Percentiles rank a stretch among this genome's conserved stretches.
phyloP scores from a whole-genome alignment of 1,140 invertebrate genomes.

The Drosophila cardini region DNA sequence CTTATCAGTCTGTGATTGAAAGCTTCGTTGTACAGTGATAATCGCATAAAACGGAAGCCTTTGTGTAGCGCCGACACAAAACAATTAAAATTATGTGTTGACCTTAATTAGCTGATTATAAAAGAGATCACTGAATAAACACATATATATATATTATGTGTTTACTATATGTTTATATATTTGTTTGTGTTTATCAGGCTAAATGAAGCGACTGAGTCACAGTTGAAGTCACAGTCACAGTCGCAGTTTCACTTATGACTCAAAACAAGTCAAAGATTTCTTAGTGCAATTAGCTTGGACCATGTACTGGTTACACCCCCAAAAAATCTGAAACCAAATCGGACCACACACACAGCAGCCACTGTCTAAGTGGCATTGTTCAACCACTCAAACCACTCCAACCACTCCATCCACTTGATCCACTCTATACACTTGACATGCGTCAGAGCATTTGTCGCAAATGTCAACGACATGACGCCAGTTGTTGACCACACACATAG shows the following conservation, averaged over 20 bases:
- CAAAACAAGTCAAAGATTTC: conserved; percentile 17
- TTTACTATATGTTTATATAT: conserved; percentile 3
- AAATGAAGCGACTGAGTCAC: conserved; percentile 25
- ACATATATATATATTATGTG: too few species aligned
- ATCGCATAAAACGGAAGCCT: conserved; percentile 45
- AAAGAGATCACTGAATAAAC: background rate
- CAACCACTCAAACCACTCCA: conserved; percentile 57
- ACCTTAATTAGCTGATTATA: conserved; percentile 77
- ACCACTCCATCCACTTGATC: conserved; percentile 73
- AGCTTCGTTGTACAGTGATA: conserved; percentile 37
- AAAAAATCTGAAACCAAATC: conserved; percentile 27
- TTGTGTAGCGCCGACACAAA: conserved; percentile 63
- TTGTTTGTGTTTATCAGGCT: conserved; percentile 13
- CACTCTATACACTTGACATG: conserved; percentile 64
- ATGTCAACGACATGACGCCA: conserved; percentile 81
- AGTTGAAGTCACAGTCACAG: conserved; percentile 11
- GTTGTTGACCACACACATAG: conserved; percentile 61
- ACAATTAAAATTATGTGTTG: conserved; percentile 74
- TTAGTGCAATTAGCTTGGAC: conserved; percentile 50
- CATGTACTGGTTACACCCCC: conserved; percentile 66
- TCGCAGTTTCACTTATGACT: conserved; percentile 41
- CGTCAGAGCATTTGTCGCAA: conserved; percentile 77
- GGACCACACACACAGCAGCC: conserved; percentile 44
- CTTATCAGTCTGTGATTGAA: conserved; percentile 61
- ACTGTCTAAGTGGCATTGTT: conserved; percentile 38